Evolutionary conservation across 2,797 vertebrate species (phyloP).

Genomic region (Hirundo rustica): DNA sequence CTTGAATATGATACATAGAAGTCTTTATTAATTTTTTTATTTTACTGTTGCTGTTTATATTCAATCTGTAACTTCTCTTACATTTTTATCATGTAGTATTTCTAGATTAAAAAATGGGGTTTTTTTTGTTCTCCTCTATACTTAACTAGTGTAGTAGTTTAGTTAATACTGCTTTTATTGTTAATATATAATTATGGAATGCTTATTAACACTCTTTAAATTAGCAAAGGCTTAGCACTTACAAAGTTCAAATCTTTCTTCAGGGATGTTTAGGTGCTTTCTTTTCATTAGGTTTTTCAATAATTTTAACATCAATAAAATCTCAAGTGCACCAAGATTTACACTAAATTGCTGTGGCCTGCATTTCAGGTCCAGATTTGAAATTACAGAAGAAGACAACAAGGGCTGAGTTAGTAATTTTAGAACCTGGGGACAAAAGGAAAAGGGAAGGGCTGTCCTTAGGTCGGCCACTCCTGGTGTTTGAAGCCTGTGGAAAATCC

Average conservation of each 20-base stretch:
- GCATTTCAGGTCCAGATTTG: neutral
- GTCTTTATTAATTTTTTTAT: neutral
- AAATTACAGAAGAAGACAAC: neutral
- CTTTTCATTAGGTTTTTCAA: neutral
- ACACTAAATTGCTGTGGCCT: neutral
- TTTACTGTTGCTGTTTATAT: neutral
- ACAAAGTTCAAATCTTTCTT: neutral
- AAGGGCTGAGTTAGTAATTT: neutral
- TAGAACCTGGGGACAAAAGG: neutral
- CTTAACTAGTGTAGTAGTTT: neutral
- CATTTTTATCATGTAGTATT: neutral
- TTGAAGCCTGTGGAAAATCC: neutral
- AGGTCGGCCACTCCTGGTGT: rapidly evolving
- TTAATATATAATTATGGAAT: neutral
- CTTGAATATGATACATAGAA: neutral
- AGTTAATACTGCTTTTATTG: neutral
- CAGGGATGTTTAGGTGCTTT: neutral
- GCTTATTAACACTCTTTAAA: neutral
- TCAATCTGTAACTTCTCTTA: neutral
- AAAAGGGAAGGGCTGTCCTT: neutral
- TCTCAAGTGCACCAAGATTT: neutral
- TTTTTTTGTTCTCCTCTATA: neutral
- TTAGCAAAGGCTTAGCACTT: neutral
- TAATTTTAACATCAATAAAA: neutral
- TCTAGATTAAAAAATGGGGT: neutral